Evolutionary conservation across 2,888 invertebrate genomes (phyloP).

Genomic region (Zhengitettix transpicula): DNA sequence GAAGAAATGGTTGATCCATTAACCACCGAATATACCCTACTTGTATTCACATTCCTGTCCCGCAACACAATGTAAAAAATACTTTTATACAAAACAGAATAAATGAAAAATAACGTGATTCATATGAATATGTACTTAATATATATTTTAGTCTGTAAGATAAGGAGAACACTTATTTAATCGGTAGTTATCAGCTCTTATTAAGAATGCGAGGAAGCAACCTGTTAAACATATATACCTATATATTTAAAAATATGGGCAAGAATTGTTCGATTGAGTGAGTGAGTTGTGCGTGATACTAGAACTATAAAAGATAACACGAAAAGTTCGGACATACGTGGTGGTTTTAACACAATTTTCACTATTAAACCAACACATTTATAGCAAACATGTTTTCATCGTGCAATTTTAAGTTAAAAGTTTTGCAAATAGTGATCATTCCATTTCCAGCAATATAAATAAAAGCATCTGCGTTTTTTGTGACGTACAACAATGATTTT

Average conservation of each 20-base stretch:
- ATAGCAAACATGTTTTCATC: too few relatives aligned
- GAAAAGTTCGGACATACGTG: constrained; percentile 9
- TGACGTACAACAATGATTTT: too few relatives aligned
- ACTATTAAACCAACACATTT: background rate
- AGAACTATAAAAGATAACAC: background rate
- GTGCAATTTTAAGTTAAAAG: too few relatives aligned
- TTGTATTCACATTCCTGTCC: background rate
- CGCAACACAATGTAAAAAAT: background rate
- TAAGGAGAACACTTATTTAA: constrained; percentile 1
- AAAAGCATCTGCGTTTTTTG: too few relatives aligned
- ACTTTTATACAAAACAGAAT: constrained; percentile 6
- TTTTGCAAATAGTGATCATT: too few relatives aligned
- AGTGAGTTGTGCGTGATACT: background rate
- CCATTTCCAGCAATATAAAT: too few relatives aligned
- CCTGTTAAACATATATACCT: too few relatives aligned
- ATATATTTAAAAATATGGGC: background rate
- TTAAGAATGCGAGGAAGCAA: background rate
- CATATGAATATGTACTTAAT: constrained; percentile 3
- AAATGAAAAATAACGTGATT: constrained; percentile 3
- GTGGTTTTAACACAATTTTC: constrained; percentile 3
- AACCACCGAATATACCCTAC: too few relatives aligned
- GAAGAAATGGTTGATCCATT: too few relatives aligned
- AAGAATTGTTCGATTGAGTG: background rate
- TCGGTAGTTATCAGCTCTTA: constrained; percentile 1
- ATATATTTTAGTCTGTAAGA: constrained; percentile 3